Conservation (phyloP, 1,140 invertebrate species). For the Drosophila sp. region DNA sequence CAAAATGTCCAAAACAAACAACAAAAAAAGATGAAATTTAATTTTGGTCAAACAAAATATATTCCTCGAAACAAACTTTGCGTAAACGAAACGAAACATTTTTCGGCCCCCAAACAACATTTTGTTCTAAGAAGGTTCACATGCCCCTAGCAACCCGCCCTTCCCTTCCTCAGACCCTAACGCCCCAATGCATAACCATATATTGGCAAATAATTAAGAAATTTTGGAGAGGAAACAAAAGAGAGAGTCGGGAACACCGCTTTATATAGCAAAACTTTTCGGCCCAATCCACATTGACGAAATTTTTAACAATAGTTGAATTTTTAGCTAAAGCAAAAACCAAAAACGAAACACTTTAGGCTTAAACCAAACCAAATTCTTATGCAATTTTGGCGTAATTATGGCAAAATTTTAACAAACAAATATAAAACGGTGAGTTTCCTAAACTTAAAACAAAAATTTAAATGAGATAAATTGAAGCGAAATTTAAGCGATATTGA, state of each 20-base stretch:
- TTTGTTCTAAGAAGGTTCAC: slow-evolving; percentile 45
- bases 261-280: slow-evolving; percentile 64
- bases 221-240: slow-evolving; percentile 9
- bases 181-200: slow-evolving; percentile 39
- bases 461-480: slow-evolving; percentile 38
- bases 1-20: background rate
- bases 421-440: slow-evolving; percentile 78
- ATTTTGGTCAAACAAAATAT: slow-evolving; percentile 53
- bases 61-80: slow-evolving; percentile 58
- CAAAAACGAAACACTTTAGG: slow-evolving; percentile 62
- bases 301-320: slow-evolving; percentile 80
- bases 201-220: slow-evolving; percentile 9
- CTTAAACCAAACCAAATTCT: slow-evolving; percentile 51
- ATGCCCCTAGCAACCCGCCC: background rate
- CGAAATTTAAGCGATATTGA: slow-evolving; percentile 38
- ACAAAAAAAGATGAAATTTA: background rate
- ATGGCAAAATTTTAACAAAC: slow-evolving; percentile 67
- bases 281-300: slow-evolving; percentile 60
- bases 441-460: slow-evolving; percentile 66
- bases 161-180: slow-evolving; percentile 43
- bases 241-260: slow-evolving; percentile 25
- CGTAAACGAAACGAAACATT: slow-evolving; percentile 39
- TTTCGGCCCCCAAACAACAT: slow-evolving; percentile 44
- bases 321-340: slow-evolving; percentile 78
- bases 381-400: slow-evolving; percentile 63